phyloP scores from a whole-genome alignment of 2,113 vertebrate species.

The Amazona guildingii region DNA sequence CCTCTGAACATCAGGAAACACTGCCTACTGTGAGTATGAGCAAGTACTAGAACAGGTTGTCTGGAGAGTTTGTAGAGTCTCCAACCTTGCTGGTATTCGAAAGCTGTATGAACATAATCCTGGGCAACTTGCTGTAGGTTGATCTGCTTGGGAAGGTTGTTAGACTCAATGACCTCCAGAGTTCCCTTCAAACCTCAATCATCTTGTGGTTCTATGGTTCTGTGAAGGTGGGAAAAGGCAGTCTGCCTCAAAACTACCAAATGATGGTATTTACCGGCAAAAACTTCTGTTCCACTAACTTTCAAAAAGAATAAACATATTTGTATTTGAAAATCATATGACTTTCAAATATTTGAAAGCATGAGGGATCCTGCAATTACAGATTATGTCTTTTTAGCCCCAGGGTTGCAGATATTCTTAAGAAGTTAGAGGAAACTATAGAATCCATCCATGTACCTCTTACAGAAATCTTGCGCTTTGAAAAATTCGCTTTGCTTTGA shows the following conservation, averaged over 20 bases:
- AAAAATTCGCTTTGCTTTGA: neutral
- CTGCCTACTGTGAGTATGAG: neutral
- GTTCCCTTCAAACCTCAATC: neutral
- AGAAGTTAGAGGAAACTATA: neutral
- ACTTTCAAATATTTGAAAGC: neutral
- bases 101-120: accelerated
- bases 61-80: neutral
- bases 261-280: neutral
- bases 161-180: neutral
- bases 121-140: neutral
- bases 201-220: neutral
- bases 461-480: neutral
- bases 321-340: neutral
- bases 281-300: neutral
- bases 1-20: neutral
- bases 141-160: neutral
- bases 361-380: neutral
- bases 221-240: neutral
- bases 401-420: neutral
- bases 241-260: neutral
- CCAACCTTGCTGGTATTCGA: neutral
- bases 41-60: neutral
- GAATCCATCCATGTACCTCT: neutral
- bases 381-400: neutral
- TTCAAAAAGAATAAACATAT: neutral